Base-by-base conservation (phyloP, 2,113 vertebrate genomes). In the Xiphorhynchus elegans region DNA sequence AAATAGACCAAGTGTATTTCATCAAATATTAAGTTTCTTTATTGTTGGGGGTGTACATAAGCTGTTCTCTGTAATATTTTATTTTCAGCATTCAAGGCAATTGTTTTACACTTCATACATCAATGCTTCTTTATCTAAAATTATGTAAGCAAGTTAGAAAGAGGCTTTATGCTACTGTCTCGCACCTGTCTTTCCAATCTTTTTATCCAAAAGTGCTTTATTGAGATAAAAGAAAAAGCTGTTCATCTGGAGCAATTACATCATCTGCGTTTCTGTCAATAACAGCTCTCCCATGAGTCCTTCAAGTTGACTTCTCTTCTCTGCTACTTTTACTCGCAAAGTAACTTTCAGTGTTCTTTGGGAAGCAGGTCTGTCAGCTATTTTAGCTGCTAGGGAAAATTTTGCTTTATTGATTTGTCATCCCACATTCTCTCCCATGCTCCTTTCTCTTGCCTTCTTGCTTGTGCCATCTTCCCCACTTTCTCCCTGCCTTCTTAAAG, bases 191-290 rank as follows among this genome's bases (percentile, higher is more conserved):
- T 96, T 94, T 95, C 83, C 60, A 73, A 11, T 90, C 59, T 91
- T 92, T 94, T 94, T 17, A 86, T 92, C 79, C 66, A 53, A 29
- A 93, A 95, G 79, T 70, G 35, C 75, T 97, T 91, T 95, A 90
- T n/a, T 53, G 67, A 92, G 83, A 94, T 92, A 59, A 94, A 96
- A 97, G 93, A 69, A 96, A 95, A 96, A 70, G 74, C 79, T 96
- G 83, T 63, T 96, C 73, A 78, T 95, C 72, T 82, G 39, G 42
- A 95, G 81, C 89, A 88, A 69, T 95, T 92, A 87, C 78, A 76
- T 94, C 80, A 82, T 63, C 67, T 67, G 95, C 1, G 3, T 85
- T 52, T 90, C 88, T 94, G 88, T 76, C 94, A 92, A 86, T 96
- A 96, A 80, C 44, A 78, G 87, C 78, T 95, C 87, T 96, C 89